Evolutionary conservation across 2,113 vertebrate species (phyloP).

Genomic region (Antennarius striatus): DNA sequence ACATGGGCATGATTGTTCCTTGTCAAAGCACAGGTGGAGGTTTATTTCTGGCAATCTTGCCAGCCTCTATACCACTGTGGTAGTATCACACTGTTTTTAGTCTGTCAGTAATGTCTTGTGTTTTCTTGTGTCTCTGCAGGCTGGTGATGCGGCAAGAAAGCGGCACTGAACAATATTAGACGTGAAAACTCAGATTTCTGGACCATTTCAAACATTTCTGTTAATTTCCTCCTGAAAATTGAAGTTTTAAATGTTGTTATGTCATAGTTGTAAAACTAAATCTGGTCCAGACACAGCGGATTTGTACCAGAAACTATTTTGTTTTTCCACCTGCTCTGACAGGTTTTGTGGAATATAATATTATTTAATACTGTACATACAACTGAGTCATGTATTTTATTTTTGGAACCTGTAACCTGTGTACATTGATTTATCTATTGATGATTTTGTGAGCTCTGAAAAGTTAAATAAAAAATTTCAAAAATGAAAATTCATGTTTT

Average conservation of each 20-base stretch:
- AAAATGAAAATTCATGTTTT: too few relatives aligned
- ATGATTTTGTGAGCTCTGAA: too few relatives aligned
- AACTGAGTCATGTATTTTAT: constrained; percentile 9
- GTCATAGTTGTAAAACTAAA: not conserved
- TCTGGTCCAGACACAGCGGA: not conserved
- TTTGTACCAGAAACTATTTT: not conserved
- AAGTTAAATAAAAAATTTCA: too few relatives aligned
- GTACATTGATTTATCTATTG: not conserved
- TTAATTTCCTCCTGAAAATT: not conserved
- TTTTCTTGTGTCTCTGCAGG: constrained; percentile 52
- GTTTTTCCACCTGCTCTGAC: not conserved
- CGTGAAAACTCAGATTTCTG: not conserved
- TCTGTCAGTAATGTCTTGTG: constrained; percentile 20
- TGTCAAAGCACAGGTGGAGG: not conserved
- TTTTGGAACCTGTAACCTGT: not conserved
- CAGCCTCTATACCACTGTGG: too few relatives aligned
- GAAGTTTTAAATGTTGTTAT: not conserved
- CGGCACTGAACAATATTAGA: not conserved
- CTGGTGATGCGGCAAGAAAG: not conserved
- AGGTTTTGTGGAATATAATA: constrained; percentile 6
- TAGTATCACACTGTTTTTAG: not conserved
- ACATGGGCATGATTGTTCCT: not conserved
- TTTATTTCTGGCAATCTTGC: too few relatives aligned
- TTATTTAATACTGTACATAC: not conserved
- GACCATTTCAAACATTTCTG: not conserved